Conservation (phyloP, 2,888 invertebrate genomes). For the Caenorhabditis sp. region DNA sequence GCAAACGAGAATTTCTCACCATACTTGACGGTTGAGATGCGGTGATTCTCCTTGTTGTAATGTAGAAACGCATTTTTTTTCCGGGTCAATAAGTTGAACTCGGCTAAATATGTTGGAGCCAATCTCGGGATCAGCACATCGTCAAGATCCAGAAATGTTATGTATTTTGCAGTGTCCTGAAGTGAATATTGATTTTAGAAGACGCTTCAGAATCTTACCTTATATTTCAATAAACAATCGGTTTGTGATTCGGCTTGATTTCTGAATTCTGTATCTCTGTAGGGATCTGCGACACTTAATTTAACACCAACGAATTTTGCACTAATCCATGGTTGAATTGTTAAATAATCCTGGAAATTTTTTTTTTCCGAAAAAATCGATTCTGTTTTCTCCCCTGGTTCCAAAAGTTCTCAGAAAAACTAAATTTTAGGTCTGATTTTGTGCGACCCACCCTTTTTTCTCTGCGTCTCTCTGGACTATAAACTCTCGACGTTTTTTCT, state of each 20-base stretch:
- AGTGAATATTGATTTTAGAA: no score
- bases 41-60: constrained; percentile 34
- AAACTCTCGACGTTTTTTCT: no score
- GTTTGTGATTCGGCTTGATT: constrained; percentile 51
- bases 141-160: constrained; percentile 52
- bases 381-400: no score
- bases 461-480: no score
- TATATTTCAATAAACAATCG: constrained; percentile 50
- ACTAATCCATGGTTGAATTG: constrained; percentile 47
- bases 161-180: constrained; percentile 48
- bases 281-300: constrained; percentile 28
- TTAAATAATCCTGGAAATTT: constrained; percentile 28
- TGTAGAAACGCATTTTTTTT: neutral
- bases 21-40: constrained; percentile 4
- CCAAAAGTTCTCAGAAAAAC: no score
- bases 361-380: no score
- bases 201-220: no score
- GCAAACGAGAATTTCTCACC: constrained; percentile 33
- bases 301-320: constrained; percentile 30
- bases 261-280: constrained; percentile 44
- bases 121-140: constrained; percentile 48
- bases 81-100: constrained; percentile 12
- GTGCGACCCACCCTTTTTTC: no score
- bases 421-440: no score
- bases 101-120: constrained; percentile 40